These are phyloP conservation scores for Cercocebus atys DNA, from an alignment of 2,113 vertebrate species.

Conservation along the genomic window DNA sequence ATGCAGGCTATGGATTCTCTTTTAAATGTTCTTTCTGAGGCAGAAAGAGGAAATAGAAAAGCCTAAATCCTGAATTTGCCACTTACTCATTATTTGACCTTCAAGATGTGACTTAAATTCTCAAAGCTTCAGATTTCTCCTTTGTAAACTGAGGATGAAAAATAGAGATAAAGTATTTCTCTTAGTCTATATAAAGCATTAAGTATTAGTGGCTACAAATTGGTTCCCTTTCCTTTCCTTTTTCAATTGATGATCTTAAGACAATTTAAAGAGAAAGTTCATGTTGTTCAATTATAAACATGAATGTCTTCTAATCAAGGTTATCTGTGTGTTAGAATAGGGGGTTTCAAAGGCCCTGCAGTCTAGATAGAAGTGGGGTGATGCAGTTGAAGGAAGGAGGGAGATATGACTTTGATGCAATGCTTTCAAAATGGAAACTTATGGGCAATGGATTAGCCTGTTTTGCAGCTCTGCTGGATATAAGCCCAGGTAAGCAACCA, in stretches of 20 bases:
- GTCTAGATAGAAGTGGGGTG: not conserved
- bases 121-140: not conserved
- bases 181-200: not conserved
- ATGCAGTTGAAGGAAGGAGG: rapidly evolving
- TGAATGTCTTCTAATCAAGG: not conserved
- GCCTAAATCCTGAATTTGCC: not conserved
- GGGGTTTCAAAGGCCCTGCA: not conserved
- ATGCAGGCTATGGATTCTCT: not conserved
- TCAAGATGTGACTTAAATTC: conserved; percentile 35
- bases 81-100: not conserved
- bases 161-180: not conserved
- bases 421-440: not conserved
- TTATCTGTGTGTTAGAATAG: not conserved
- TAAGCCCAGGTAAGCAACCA: not conserved
- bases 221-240: not conserved
- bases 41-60: not conserved
- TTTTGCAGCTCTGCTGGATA: not conserved
- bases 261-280: not conserved
- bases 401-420: not conserved
- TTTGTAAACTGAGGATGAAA: conserved; percentile 17
- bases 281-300: not conserved
- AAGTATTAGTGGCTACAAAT: not conserved
- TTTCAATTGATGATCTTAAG: not conserved
- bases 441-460: not conserved
- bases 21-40: not conserved